Evolutionary conservation across 2,888 invertebrate genomes (phyloP).

Genomic region (Margaritifera margaritifera): DNA sequence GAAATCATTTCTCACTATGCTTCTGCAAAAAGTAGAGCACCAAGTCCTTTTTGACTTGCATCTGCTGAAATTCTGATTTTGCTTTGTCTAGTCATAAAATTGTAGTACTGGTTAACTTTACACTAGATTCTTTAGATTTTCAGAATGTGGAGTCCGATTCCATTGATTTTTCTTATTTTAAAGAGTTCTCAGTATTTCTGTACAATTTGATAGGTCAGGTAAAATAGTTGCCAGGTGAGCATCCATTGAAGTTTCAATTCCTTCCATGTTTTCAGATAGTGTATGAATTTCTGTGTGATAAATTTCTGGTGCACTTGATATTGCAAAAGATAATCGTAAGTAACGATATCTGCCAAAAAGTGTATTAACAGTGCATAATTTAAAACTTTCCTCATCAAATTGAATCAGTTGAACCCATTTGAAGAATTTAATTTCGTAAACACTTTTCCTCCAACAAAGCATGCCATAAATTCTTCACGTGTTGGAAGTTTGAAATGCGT

Average conservation of each 20-base stretch:
- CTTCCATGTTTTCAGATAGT: constrained; percentile 16
- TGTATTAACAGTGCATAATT: constrained; percentile 27
- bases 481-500: constrained; percentile 41
- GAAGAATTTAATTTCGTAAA: constrained; percentile 38
- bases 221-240: constrained; percentile 15
- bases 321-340: constrained; percentile 9
- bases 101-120: constrained; percentile 1
- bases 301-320: constrained; percentile 15
- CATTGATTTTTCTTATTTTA: constrained; percentile 9
- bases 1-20: constrained; percentile 1
- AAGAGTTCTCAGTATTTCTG: constrained; percentile 8
- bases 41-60: constrained; percentile 1
- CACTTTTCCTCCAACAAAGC: constrained; percentile 24
- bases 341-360: constrained; percentile 17
- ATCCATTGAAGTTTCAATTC: constrained; percentile 21
- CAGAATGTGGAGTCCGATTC: constrained; percentile 5
- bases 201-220: constrained; percentile 12
- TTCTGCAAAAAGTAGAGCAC: not conserved
- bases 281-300: constrained; percentile 22
- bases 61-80: constrained; percentile 5
- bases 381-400: constrained; percentile 9
- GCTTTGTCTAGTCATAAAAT: not conserved
- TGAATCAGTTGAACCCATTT: constrained; percentile 33
- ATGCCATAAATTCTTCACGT: constrained; percentile 32
- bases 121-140: not conserved